Base-by-base conservation (phyloP, 2,113 vertebrate species). In the Xenopus laevis region DNA sequence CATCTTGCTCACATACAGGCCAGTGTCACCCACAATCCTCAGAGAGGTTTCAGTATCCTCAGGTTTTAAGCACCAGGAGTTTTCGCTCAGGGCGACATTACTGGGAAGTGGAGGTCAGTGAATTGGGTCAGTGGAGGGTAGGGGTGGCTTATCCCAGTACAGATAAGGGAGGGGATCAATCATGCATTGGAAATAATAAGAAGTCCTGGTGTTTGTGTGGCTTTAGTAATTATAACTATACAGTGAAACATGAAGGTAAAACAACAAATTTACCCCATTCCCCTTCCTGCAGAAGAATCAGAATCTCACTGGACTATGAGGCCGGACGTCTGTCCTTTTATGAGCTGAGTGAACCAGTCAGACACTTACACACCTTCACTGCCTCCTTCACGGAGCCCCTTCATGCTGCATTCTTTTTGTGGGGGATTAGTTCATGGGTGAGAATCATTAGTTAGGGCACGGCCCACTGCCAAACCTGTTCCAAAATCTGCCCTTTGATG, bases 71-170 rank as follows among this genome's bases (percentile, higher is more conserved):
- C 8, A 23, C 13, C 20, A 47, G 46, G 18, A 59, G 60, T 1
- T 75, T 80, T 16, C 30, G 11, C 9, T 65, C 72, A 0, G 79
- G 77, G 27, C 71, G 66, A 13, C 65, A 78, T 70, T 80, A 66
- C 30, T 80, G 77, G 65, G 77, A 80, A 7, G 77, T 80, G 69
- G 65, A 66, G 44, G 68, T 55, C 27, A 45, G 21, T 13, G 40
- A n/a, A 1, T 62, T 71, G 11, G 47, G 60, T 15, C 47, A 70
- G 9, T 78, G 77, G 77, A 78, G 58, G 3, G 62, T 69, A 0
- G 79, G 79, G 44, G 33, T 80, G 46, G 77, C 77, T 2, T 45
- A 63, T 13, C 33, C 50, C 45, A 68, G 64, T 27, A 78, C 76
- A 50, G 4, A 23, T 7, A 71, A 77, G 45, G 75, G 69, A 16